Percentiles rank a stretch among this genome's conserved stretches.
Conservation (phyloP, 2,888 invertebrate species). For the Rhodophaea formosa region DNA sequence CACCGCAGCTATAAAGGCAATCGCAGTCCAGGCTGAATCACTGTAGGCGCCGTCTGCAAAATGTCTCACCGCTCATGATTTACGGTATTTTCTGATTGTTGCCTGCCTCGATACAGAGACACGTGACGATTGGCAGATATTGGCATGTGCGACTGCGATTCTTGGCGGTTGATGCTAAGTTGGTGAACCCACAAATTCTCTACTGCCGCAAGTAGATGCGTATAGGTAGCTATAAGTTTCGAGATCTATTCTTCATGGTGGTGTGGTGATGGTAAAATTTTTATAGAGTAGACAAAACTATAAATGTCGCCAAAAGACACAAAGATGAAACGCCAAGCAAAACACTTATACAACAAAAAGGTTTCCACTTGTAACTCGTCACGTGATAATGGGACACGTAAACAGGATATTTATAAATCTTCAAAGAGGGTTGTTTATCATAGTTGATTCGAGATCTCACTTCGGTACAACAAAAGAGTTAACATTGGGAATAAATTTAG, state of each 20-base stretch:
- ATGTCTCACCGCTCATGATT: constrained; percentile 71
- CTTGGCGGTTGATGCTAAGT: not conserved
- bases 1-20: constrained; percentile 75
- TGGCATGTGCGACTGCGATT: not conserved
- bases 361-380: constrained; percentile 42
- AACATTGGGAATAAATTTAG: constrained; percentile 64
- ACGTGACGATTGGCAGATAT: constrained; percentile 12
- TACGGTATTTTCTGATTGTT: constrained; percentile 47
- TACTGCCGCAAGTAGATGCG: not conserved
- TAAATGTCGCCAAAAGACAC: not conserved
- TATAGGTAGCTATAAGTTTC: no score
- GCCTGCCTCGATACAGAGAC: not conserved
- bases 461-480: constrained; percentile 59
- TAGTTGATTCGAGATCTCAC: constrained; percentile 50
- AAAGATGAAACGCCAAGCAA: constrained; percentile 4
- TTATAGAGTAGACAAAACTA: not conserved
- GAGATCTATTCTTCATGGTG: not conserved
- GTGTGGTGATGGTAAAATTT: not conserved
- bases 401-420: constrained; percentile 64
- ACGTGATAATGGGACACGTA: constrained; percentile 51
- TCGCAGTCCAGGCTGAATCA: constrained; percentile 74
- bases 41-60: constrained; percentile 80
- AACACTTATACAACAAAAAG: constrained; percentile 27
- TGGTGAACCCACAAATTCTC: not conserved
- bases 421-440: constrained; percentile 68